Evolutionary conservation across 2,888 invertebrate species (phyloP), one percentile per base, ranked within the genome.

Genomic region (Tenthredo mesomela): DNA sequence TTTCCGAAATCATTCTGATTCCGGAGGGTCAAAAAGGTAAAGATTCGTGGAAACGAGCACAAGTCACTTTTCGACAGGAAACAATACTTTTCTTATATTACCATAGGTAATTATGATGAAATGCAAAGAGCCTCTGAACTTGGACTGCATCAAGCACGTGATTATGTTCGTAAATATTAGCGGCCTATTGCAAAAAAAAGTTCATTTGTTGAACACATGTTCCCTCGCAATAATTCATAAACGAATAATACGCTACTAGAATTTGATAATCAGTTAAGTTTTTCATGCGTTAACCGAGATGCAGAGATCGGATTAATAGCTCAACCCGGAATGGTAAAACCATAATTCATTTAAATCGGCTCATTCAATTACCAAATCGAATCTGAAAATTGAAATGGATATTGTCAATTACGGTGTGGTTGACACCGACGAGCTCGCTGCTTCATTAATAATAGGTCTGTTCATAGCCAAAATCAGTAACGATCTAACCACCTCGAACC

Each of bases 301-400:
- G 7, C 25, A 37, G 18, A n/a, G 70, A 70, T 29, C 70, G 70
- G 70, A 70, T 70, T 37, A 70, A 7, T 33, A 9, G 70, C 33
- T 37, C 70, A 37, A 29, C 33, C 70, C 37, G n/a, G 0, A 37
- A 70, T 37, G 21, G 40, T 73, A 40, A 18, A 67, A 33, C 29
- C 18, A 15, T 77, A 54, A 54, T 77, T 77, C 29, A 54, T 33
- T 77, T 18, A 77, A 77, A 54, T 29, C 33, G 54, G 15, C 29
- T 80, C 29, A 58, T 15, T 61, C 80, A 58, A 61, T 80, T 80
- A 37, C 37, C 40, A 37, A 61, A 80, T 80, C 50, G 58, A 61
- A 80, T 58, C n/a, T 40, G 37, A 61, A 80, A 80, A 80, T 58
- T 61, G 80, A 58, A 80, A 80, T 61, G 18, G 61, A 80, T 80